Evolutionary conservation across 1,140 invertebrate genomes (phyloP).

Genomic region (Plectrocnemia conspersa): DNA sequence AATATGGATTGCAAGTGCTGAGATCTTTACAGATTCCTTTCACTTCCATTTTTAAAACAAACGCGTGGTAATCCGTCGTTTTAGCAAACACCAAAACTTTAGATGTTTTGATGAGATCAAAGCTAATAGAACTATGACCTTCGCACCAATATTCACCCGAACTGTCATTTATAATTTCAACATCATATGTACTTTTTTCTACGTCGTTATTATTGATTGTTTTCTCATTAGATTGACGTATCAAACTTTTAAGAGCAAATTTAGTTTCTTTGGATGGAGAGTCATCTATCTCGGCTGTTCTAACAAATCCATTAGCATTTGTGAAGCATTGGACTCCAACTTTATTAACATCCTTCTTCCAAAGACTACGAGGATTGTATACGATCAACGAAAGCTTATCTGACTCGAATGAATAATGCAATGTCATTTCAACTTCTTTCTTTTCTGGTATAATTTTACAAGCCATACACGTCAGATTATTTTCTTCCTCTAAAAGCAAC

Average conservation of each 20-base stretch:
- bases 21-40: conserved; percentile 29
- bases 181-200: conserved; percentile 36
- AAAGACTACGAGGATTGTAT: conserved; percentile 39
- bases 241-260: conserved; percentile 30
- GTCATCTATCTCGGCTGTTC: conserved; percentile 34
- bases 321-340: conserved; percentile 41
- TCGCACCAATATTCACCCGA: conserved; percentile 49
- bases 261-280: conserved; percentile 21
- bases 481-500: conserved; percentile 19
- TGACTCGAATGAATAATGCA: conserved; percentile 31
- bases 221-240: conserved; percentile 8
- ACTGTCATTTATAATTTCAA: conserved; percentile 39
- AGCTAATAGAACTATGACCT: conserved; percentile 37
- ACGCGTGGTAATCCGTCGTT: conserved; percentile 38
- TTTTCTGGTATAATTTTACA: conserved; percentile 16
- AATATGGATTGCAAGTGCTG: conserved; percentile 25
- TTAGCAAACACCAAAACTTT: conserved; percentile 38
- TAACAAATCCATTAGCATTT: conserved; percentile 36
- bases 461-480: conserved; percentile 24
- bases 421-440: conserved; percentile 33
- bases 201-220: conserved; percentile 8
- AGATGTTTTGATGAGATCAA: conserved; percentile 31
- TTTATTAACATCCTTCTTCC: conserved; percentile 33
- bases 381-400: conserved; percentile 36
- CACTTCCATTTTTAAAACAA: conserved; percentile 37